These are phyloP conservation scores for Atta colombica DNA, from an alignment of 1,140 invertebrate species.

Conservation along the genomic window DNA sequence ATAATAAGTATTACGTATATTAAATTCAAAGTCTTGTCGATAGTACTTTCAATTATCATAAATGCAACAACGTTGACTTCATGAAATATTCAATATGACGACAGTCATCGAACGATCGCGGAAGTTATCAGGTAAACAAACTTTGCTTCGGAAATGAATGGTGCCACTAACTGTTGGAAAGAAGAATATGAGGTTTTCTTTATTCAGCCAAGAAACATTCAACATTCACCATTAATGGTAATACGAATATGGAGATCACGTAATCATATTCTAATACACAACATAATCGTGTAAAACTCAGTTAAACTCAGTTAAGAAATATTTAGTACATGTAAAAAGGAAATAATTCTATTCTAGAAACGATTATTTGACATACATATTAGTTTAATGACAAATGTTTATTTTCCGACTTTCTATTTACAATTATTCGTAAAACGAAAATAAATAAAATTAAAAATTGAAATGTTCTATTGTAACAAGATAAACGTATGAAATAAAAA, in stretches of 20 bases:
- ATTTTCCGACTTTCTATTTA: neutral
- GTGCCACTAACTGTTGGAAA: conserved; percentile 58
- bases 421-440: conserved; percentile 1
- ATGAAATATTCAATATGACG: conserved; percentile 68
- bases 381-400: neutral
- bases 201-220: conserved; percentile 54
- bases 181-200: conserved; percentile 29
- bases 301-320: neutral
- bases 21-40: conserved; percentile 15
- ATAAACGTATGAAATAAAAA: neutral
- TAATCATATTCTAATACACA: neutral
- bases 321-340: neutral
- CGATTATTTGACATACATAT: conserved; percentile 25
- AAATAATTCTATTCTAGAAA: conserved; percentile 1
- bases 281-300: neutral
- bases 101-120: conserved; percentile 13
- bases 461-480: neutral
- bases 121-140: conserved; percentile 26
- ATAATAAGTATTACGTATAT: conserved; percentile 37
- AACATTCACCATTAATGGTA: conserved; percentile 60
- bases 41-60: conserved; percentile 67
- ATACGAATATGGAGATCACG: conserved; percentile 51
- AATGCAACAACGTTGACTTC: conserved; percentile 70
- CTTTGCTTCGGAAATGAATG: conserved; percentile 62
- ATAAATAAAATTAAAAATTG: neutral